Evolutionary conservation across 2,797 vertebrate species (phyloP).

Genomic region (Gobionotothen gibberifrons): DNA sequence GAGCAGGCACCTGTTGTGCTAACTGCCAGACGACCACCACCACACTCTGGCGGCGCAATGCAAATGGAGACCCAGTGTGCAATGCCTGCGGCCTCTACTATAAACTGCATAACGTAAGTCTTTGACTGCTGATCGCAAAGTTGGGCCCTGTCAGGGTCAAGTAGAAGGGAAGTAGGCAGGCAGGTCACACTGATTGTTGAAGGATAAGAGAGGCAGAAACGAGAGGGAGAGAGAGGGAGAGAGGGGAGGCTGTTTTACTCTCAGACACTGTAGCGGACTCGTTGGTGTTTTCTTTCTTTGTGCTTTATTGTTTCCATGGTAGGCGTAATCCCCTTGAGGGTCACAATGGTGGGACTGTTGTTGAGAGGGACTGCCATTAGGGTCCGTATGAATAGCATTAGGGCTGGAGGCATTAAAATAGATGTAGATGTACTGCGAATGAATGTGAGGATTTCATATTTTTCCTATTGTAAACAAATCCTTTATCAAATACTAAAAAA

Average conservation of each 20-base stretch:
- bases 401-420: constrained; percentile 32
- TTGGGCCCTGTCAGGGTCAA: constrained; percentile 36
- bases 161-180: constrained; percentile 52
- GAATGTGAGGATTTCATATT: not conserved
- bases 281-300: constrained; percentile 72
- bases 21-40: constrained; percentile 99
- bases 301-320: constrained; percentile 76
- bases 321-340: constrained; percentile 75
- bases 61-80: constrained; percentile 97
- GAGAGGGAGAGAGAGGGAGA: constrained; percentile 23
- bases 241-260: constrained; percentile 46
- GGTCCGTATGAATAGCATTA: constrained; percentile 54
- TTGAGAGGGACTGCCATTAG: constrained; percentile 65
- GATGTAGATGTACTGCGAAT: not conserved
- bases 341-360: constrained; percentile 76
- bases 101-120: constrained; percentile 98
- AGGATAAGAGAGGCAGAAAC: constrained; percentile 40
- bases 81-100: constrained; percentile 99
- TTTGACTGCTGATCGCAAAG: constrained; percentile 17
- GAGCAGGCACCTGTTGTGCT: constrained; percentile 97
- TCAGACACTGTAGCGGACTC: constrained; percentile 51
- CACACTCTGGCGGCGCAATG: constrained; percentile 97
- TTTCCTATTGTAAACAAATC: constrained; percentile 6
- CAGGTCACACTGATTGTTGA: constrained; percentile 65
- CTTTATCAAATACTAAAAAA: not conserved